These are phyloP conservation scores for Calliphora vicina DNA, from an alignment of 1,140 invertebrate species.

Conservation along the genomic window DNA sequence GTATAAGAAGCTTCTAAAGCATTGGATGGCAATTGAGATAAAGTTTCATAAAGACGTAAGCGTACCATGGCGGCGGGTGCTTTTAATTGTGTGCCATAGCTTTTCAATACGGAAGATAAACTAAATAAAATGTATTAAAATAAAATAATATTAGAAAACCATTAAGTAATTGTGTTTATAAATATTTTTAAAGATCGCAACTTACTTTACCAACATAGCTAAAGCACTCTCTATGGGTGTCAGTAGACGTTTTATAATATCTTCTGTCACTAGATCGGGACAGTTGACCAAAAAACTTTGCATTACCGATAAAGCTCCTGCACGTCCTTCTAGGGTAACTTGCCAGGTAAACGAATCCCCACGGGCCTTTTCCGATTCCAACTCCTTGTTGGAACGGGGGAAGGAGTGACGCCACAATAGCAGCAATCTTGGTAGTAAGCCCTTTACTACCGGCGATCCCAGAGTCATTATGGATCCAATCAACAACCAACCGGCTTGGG, in stretches of 20 bases:
- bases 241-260: conserved; percentile 85
- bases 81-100: conserved; percentile 92
- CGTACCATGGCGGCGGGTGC: conserved; percentile 92
- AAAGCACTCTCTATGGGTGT: conserved; percentile 94
- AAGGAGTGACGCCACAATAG: conserved; percentile 98
- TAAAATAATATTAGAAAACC: conserved; percentile 37
- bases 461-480: conserved; percentile 97
- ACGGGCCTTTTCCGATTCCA: conserved; percentile 95
- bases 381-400: conserved; percentile 92
- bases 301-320: conserved; percentile 94
- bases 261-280: conserved; percentile 88
- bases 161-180: neutral
- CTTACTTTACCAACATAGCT: conserved; percentile 92
- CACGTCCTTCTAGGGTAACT: conserved; percentile 94
- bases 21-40: conserved; percentile 83
- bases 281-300: conserved; percentile 93
- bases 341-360: conserved; percentile 99
- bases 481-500: conserved; percentile 96
- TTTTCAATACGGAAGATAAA: conserved; percentile 85
- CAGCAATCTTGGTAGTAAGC: conserved; percentile 89
- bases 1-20: conserved; percentile 87
- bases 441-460: conserved; percentile 91
- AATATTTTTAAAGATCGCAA: conserved; percentile 38
- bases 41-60: conserved; percentile 88
- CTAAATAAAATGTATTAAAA: conserved; percentile 64